A percentile compares a stretch with the other conserved stretches of the same genome.
phyloP scores from a whole-genome alignment of 2,888 invertebrate species.

The Sinhomidia bicolor region DNA sequence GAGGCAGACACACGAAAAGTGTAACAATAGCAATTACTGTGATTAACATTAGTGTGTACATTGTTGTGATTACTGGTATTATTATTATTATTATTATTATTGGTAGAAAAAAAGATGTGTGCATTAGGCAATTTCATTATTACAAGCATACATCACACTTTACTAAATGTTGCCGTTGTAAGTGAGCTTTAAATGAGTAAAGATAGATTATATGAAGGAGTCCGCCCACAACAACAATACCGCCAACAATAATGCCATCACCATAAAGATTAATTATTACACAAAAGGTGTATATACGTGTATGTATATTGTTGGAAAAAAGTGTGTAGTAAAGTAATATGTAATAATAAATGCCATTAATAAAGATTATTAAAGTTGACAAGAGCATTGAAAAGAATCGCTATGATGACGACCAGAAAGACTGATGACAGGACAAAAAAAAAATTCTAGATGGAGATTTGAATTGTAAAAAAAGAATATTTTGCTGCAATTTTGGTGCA shows the following conservation, averaged over 20 bases:
- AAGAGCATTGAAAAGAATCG: neutral
- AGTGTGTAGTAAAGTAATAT: neutral
- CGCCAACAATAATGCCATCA: neutral
- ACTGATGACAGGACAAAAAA: too few species aligned
- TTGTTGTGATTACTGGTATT: neutral
- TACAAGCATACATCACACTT: neutral
- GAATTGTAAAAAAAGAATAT: neutral
- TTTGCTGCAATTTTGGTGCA: too few species aligned
- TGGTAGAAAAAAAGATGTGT: neutral
- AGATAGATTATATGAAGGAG: neutral
- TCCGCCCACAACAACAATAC: neutral
- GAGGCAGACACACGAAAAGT: conserved; percentile 4
- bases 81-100: neutral
- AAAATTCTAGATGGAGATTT: too few species aligned
- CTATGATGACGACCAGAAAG: neutral
- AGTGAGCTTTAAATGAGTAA: too few species aligned
- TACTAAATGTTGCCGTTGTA: too few species aligned
- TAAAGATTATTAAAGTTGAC: conserved; percentile 6
- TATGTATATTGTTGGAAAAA: neutral
- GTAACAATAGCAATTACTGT: conserved; percentile 17
- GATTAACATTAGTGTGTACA: neutral
- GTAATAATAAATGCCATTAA: neutral
- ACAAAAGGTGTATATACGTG: neutral
- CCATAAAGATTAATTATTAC: neutral
- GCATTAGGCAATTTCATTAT: neutral